Evolutionary conservation across 1,140 invertebrate genomes (phyloP), one percentile per base, ranked within the genome.

Genomic region (Riptortus pedestris): DNA sequence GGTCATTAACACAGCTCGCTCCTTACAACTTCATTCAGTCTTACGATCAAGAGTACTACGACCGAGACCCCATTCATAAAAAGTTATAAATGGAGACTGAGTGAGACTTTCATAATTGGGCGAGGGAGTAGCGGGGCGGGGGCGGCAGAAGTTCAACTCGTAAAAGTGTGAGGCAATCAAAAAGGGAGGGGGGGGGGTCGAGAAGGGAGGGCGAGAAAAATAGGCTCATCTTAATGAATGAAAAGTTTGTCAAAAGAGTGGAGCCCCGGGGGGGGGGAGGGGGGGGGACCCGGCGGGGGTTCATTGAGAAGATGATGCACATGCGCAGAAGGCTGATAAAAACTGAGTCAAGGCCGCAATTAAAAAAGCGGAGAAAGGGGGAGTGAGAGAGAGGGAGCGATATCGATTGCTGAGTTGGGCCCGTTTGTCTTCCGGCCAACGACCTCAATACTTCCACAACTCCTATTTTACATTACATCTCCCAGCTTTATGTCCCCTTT

Each of bases 341-440:
- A 59, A 59, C 57, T 59, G 57, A 59, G 57, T 59, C 57, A 59
- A 59, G 57, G 57, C 18, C 57, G 28, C 57, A 59, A 59, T 59
- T 59, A 59, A 59, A 59, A 59, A 59, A 55, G 20, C 5, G 48
- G 7, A 51, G 48, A 4, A 7, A 9, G n/a, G n/a, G n/a, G n/a
- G n/a, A n/a, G n/a, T n/a, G n/a, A n/a, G n/a, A n/a, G n/a, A n/a
- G n/a, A n/a, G n/a, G n/a, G 48, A n/a, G 7, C 48, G n/a, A 51
- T 51, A 7, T 18, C 48, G 7, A 9, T 24, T 18, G 22, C 48
- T 24, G 26, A n/a, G 27, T 59, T 29, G 16, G 26, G 2, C 57
- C n/a, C 16, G 28, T 2, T 26, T 38, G 16, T 38, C 31, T 38
- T 38, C 14, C 31, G 14, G 31, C 14, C 31, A 7, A 14, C 31